Base-by-base conservation (phyloP, 2,797 vertebrate genomes). In the Gobionotothen gibberifrons region DNA sequence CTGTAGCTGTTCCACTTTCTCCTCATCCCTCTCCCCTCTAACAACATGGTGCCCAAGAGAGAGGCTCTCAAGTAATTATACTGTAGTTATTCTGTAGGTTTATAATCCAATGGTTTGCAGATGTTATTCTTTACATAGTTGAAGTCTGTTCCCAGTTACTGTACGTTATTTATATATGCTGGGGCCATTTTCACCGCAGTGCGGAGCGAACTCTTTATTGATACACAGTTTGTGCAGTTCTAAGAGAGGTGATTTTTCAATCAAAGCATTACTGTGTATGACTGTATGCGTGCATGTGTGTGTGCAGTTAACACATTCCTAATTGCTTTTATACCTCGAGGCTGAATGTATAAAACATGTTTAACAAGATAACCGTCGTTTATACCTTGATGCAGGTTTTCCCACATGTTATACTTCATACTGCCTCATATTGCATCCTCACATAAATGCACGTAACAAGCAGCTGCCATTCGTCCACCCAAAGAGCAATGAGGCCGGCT, bases 1-100 rank as follows among this genome's bases (percentile, higher is more conserved):
- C 90, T 91, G 90, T 90, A 92, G 90, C 89, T 85, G 85, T 85
- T 91, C 89, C 83, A 91, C 90, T 92, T 89, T 88, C 86, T 85
- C 88, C 81, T 85, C 80, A 78, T 89, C 88, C 74, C 80, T 89
- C 83, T 81, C 86, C 78, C 74, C 76, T 87, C 85, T 85, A 85
- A 88, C 86, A 85, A 72, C 70, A 69, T 65, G 8, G 81, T 71
- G 83, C 88, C 78, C 83, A 68, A 80, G 78, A 85, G 82, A 85
- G 86, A 91, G 81, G 72, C 85, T 87, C 78, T 85, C 64, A 13
- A 89, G 85, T 89, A 88, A 91, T 93, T 91, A 92, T 77, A 91
- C 86, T 89, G 86, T 88, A 90, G 87, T 86, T 88, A 83, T 78
- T 82, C 81, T 89, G 81, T 88, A 88, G 85, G 72, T 90, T 90